These are phyloP conservation scores for Synanthedon formicaeformis DNA, from an alignment of 2,888 invertebrate species.

Conservation along the genomic window DNA sequence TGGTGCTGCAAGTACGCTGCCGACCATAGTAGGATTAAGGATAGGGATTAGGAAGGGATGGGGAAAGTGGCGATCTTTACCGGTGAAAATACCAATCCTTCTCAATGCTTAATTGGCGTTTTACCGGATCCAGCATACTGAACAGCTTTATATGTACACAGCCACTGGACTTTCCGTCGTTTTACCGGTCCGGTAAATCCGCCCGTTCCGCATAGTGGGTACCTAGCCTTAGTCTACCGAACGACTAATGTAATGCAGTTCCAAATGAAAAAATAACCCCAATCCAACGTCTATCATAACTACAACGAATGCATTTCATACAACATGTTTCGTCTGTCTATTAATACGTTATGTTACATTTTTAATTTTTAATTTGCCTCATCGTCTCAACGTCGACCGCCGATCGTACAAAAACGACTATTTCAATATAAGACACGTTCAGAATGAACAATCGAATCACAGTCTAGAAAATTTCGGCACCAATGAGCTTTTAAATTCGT, in stretches of 20 bases:
- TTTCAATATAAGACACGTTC: slow-evolving; percentile 71
- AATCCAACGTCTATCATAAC: slow-evolving; percentile 18
- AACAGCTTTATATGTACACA: too few species aligned
- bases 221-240: not conserved
- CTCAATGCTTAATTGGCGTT: too few species aligned
- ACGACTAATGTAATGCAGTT: not conserved
- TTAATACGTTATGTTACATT: slow-evolving; percentile 21
- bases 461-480: slow-evolving; percentile 69
- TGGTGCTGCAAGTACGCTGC: too few species aligned
- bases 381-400: slow-evolving; percentile 24
- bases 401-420: slow-evolving; percentile 67
- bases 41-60: too few species aligned
- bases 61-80: too few species aligned
- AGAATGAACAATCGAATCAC: slow-evolving; percentile 69
- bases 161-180: too few species aligned
- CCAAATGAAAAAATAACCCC: not conserved
- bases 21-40: too few species aligned
- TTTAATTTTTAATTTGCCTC: slow-evolving; percentile 20
- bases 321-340: slow-evolving; percentile 33
- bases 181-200: too few species aligned
- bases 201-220: slow-evolving; percentile 10
- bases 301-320: slow-evolving; percentile 52
- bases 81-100: too few species aligned
- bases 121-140: too few species aligned
- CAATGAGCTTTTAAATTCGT: slow-evolving; percentile 68